Evolutionary conservation across 2,888 invertebrate species (phyloP), one percentile per base, ranked within the genome.

Genomic region (Phorcus lineatus): DNA sequence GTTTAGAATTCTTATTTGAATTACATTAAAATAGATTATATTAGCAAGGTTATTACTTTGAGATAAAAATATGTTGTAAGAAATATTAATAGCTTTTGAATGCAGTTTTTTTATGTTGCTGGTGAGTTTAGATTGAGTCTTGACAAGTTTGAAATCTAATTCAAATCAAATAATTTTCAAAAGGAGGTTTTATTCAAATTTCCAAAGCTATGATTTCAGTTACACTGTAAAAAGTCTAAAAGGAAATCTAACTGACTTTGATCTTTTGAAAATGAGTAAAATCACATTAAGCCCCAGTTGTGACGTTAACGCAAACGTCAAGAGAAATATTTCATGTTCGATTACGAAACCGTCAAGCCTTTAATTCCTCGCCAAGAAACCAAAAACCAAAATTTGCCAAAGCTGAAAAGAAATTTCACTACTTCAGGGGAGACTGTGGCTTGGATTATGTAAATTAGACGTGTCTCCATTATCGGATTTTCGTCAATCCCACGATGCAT

Each of bases 371-470:
- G 70, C 19, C n/a, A 47, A n/a, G 36, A 70, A 19, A 31, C 40
- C 70, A 36, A 31, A 36, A n/a, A 36, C 40, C 28, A 70, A 70
- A 70, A 19, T 17, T 19, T 36, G 36, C 36, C 16, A 31, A 17
- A 36, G 16, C 24, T 31, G 24, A 22, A 17, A 40, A 36, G 70
- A 70, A 70, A 70, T 31, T 40, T 70, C 31, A 36, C 40, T 70
- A 24, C 36, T 70, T 70, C 70, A 70, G 17, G 19, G 19, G n/a
- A 16, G 40, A 19, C 70, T 36, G 36, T 36, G 70, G 19, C 31
- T 24, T 70, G 70, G 70, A 70, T 70, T 70, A 70, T 70, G 70
- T 70, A 70, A 70, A 70, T 70, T 70, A 70, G 70, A 31, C 40
- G 70, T 36, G 70, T 40, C 40, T 70, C 70, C 70, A 70, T 70